phyloP scores from a whole-genome alignment of 2,888 invertebrate genomes.

The Watsonalla binaria region DNA sequence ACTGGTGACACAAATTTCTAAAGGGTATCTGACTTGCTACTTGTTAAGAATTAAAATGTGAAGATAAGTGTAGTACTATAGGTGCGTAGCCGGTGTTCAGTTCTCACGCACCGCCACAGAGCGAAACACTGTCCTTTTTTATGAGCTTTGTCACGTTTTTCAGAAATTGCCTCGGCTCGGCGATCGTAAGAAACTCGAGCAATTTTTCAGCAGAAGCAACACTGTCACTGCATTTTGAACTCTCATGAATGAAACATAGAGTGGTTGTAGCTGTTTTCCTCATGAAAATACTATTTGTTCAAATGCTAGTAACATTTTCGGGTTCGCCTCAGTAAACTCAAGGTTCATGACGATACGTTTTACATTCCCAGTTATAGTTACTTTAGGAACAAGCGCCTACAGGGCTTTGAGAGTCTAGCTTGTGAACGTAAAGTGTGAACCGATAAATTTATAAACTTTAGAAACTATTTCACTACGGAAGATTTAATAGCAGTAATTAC shows the following conservation, averaged over 20 bases:
- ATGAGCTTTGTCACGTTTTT: slow-evolving; percentile 56
- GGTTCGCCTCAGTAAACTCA: slow-evolving; percentile 21
- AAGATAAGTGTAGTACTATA: slow-evolving; percentile 10
- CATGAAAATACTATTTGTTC: slow-evolving; percentile 16
- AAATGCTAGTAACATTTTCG: slow-evolving; percentile 18
- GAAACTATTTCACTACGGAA: not conserved
- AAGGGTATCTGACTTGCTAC: too few relatives aligned
- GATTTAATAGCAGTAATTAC: not conserved
- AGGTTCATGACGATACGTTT: slow-evolving; percentile 27
- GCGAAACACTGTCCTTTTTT: slow-evolving; percentile 38
- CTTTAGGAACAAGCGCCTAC: not conserved
- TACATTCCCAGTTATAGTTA: slow-evolving; percentile 19
- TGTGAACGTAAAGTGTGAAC: not conserved
- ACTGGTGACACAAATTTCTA: too few relatives aligned
- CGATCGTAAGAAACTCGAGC: slow-evolving; percentile 32
- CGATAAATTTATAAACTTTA: too few relatives aligned
- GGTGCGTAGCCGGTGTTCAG: slow-evolving; percentile 17
- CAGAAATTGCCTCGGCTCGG: slow-evolving; percentile 44
- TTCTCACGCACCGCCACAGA: slow-evolving; percentile 20
- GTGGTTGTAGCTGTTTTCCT: slow-evolving; percentile 12
- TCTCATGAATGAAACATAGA: slow-evolving; percentile 19
- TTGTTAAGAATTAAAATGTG: too few relatives aligned
- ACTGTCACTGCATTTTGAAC: slow-evolving; percentile 27
- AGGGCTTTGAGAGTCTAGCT: not conserved
- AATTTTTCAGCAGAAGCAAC: slow-evolving; percentile 7